These are phyloP conservation scores for Trichosurus vulpecula DNA, from an alignment of 2,797 vertebrate species.

Conservation along the genomic window DNA sequence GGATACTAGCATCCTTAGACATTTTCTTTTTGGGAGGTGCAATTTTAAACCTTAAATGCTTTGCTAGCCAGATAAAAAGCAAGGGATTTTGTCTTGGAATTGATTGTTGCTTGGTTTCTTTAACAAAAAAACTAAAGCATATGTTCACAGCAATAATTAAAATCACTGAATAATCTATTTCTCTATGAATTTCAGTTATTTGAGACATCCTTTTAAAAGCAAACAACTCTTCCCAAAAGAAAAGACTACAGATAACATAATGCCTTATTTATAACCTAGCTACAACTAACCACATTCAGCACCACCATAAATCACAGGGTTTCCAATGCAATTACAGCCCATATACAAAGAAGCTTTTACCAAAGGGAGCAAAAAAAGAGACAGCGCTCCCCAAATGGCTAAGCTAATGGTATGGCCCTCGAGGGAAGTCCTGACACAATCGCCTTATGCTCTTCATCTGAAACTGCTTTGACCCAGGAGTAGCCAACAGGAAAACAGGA, in stretches of 20 bases:
- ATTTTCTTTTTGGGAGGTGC: conserved; percentile 31
- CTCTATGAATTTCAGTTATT: conserved; percentile 53
- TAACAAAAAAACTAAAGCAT: neutral
- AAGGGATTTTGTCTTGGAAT: conserved; percentile 28
- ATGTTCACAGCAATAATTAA: conserved; percentile 44
- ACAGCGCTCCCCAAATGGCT: neutral
- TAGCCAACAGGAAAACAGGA: neutral
- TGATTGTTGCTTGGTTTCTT: conserved; percentile 31
- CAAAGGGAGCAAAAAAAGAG: conserved; percentile 1
- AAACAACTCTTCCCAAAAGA: conserved; percentile 13
- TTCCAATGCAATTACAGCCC: conserved; percentile 61
- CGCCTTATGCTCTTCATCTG: neutral
- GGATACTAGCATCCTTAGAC: conserved; percentile 8
- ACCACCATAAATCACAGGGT: conserved; percentile 53
- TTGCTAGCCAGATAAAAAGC: conserved; percentile 51
- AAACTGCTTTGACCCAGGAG: neutral
- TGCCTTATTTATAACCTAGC: conserved; percentile 61
- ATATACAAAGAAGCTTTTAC: conserved; percentile 54
- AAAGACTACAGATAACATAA: conserved; percentile 53
- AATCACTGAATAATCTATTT: conserved; percentile 55
- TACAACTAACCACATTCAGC: conserved; percentile 55
- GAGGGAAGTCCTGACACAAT: neutral
- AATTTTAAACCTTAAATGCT: conserved; percentile 59
- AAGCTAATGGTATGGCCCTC: conserved; percentile 15
- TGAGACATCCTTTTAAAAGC: conserved; percentile 51